Percentiles rank a stretch among this genome's conserved stretches.
These are phyloP conservation scores for Varanus salvator DNA, from an alignment of 2,113 vertebrate genomes.

Conservation along the genomic window DNA sequence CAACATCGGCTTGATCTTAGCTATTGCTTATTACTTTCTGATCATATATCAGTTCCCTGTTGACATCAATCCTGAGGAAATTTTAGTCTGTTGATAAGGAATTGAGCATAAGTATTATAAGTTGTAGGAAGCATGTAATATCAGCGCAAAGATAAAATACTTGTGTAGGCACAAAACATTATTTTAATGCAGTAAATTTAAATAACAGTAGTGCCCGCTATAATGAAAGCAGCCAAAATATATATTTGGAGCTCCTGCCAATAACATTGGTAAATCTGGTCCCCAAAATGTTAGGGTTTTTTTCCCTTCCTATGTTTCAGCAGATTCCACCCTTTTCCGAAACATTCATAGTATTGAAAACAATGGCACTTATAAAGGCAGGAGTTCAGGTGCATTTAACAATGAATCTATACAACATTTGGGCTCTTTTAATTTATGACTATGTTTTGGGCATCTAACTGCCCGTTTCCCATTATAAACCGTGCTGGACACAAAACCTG, in stretches of 20 bases:
- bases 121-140: slow-evolving; percentile 65
- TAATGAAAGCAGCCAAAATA: slow-evolving; percentile 37
- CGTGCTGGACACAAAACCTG: no score
- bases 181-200: slow-evolving; percentile 62
- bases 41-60: slow-evolving; percentile 72
- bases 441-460: background rate
- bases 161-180: slow-evolving; percentile 63
- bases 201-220: slow-evolving; percentile 40
- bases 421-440: slow-evolving; percentile 31
- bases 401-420: slow-evolving; percentile 10
- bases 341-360: slow-evolving; percentile 37
- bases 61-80: slow-evolving; percentile 72
- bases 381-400: slow-evolving; percentile 39
- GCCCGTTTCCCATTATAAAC: background rate
- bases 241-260: slow-evolving; percentile 31
- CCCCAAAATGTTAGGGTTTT: slow-evolving; percentile 41
- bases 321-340: slow-evolving; percentile 39
- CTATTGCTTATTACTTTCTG: slow-evolving; percentile 76
- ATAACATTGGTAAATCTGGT: slow-evolving; percentile 13
- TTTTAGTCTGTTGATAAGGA: slow-evolving; percentile 70
- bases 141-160: slow-evolving; percentile 63
- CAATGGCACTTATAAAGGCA: slow-evolving; percentile 34
- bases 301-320: slow-evolving; percentile 26
- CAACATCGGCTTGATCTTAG: slow-evolving; percentile 68
- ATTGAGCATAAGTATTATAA: slow-evolving; percentile 64